These are phyloP conservation scores for Cremastinae sp. DNA, from an alignment of 2,888 invertebrate genomes.

Conservation along the genomic window DNA sequence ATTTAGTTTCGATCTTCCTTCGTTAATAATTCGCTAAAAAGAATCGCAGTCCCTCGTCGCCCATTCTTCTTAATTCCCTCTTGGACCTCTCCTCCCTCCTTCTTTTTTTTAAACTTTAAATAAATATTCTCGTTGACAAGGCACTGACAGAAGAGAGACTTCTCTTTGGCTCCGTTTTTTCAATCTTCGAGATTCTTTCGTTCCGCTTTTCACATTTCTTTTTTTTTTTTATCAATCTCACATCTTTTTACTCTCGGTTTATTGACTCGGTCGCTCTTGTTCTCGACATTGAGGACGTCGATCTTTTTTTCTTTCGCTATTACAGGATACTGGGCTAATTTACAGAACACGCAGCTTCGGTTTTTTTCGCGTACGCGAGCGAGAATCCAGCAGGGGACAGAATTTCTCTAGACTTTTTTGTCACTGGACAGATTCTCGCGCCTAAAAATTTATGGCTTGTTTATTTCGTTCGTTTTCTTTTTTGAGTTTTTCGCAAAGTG, in stretches of 20 bases:
- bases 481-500: too few species aligned
- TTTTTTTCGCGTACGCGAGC: slow-evolving; percentile 40
- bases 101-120: slow-evolving; percentile 65
- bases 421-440: slow-evolving; percentile 54
- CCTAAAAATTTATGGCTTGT: slow-evolving; percentile 6
- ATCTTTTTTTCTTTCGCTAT: slow-evolving; percentile 15
- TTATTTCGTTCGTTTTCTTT: too few species aligned
- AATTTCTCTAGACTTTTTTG: slow-evolving; percentile 49
- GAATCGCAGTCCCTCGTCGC: slow-evolving; percentile 39
- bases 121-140: slow-evolving; percentile 77
- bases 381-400: slow-evolving; percentile 53
- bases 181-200: slow-evolving; percentile 53
- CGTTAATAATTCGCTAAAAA: slow-evolving; percentile 37
- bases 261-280: slow-evolving; percentile 6
- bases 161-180: slow-evolving; percentile 51
- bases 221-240: neutral
- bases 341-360: neutral
- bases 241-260: neutral
- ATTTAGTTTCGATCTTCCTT: slow-evolving; percentile 56
- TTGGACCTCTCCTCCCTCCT: neutral
- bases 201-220: slow-evolving; percentile 37
- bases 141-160: slow-evolving; percentile 73
- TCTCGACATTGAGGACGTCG: neutral
- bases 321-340: slow-evolving; percentile 5
- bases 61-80: neutral